Base-by-base conservation (phyloP, 2,113 vertebrate species). In the Platanista minor region DNA sequence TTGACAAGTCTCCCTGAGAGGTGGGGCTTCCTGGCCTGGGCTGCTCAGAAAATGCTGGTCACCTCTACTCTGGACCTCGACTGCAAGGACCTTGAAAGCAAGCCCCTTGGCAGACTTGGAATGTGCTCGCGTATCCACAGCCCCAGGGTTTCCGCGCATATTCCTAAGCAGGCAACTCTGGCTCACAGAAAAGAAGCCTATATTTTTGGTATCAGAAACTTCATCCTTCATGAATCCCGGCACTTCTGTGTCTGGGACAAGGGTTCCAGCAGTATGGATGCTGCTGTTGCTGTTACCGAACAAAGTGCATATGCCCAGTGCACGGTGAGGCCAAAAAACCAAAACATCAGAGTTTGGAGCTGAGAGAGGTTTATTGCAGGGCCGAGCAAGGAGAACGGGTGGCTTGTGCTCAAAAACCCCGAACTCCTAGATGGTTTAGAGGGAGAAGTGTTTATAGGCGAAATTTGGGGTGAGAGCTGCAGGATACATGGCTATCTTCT, bases 391-490 rank as follows among this genome's bases (percentile, higher is more conserved):
- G 31, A 78, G 33, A 54, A 23, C 20, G 13, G 31, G 33, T 5
- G 21, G 46, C 21, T 80, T 23, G 52, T 25, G 6, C 52, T 80
- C 49, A 80, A 14, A 80, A 80, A n/a, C 33, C n/a, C 49, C 2
- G 1, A 80, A 54, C 33, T 54, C 7, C 49, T 54, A 33, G 13
- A 25, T 25, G 33, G 4, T 36, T 80, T 54, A 6, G 0, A 0
- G 33, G 31, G 75, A 49, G 3, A 23, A 13, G 62, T 6, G 15
- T 29, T 64, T 31, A 64, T 31, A 14, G 62, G 29, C 5, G 31
- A 31, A 31, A 64, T 31, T 15, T 15, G 27, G 29, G 62, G 13
- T 31, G 62, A 64, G 62, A 29, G 62, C 11, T 31, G 62, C 62
- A 64, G 62, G 62, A 6, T 64, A 29, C 31, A 4, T 31, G 27